A percentile compares a stretch with the other conserved stretches of the same genome.
Evolutionary conservation across 37 sponge, comb jelly and placozoan genomes (phyloP).

Genomic region (Cliona cf. orientalis): DNA sequence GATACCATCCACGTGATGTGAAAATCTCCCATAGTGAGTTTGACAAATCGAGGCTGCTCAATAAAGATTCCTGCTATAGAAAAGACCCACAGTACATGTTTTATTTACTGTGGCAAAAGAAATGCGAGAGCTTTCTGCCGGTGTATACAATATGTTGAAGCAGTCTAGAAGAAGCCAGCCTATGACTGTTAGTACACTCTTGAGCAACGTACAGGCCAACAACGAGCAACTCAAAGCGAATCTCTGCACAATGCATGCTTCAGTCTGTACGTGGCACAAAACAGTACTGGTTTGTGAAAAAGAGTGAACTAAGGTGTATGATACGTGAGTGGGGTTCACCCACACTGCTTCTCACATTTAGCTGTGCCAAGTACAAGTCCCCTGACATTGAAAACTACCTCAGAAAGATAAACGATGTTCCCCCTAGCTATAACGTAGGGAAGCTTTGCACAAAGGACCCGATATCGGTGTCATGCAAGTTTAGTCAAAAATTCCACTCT

Average conservation of each 20-base stretch:
- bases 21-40: slow-evolving; percentile 36
- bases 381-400: slow-evolving; percentile 29
- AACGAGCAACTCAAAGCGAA: slow-evolving; percentile 19
- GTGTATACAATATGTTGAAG: slow-evolving; percentile 42
- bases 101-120: slow-evolving; percentile 44
- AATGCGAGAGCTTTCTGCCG: slow-evolving; percentile 14
- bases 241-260: slow-evolving; percentile 23
- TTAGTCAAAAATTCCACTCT: slow-evolving; percentile 29
- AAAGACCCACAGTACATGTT: slow-evolving; percentile 59
- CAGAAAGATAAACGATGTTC: slow-evolving; percentile 35
- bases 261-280: slow-evolving; percentile 52
- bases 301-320: slow-evolving; percentile 45
- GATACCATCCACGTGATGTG: slow-evolving; percentile 31
- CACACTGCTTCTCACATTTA: slow-evolving; percentile 33
- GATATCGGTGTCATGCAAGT: slow-evolving; percentile 41
- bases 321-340: slow-evolving; percentile 24
- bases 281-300: slow-evolving; percentile 48
- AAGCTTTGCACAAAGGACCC: slow-evolving; percentile 68
- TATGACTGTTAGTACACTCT: slow-evolving; percentile 5
- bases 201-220: not conserved
- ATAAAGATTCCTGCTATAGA: slow-evolving; percentile 49
- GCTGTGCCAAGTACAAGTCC: slow-evolving; percentile 19
- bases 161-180: not conserved
- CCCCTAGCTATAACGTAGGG: slow-evolving; percentile 6
- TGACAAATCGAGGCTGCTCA: slow-evolving; percentile 44